Percentiles rank a stretch among this genome's conserved stretches.
phyloP scores from a whole-genome alignment of 2,113 vertebrate species.

The Osmerus eperlanus region DNA sequence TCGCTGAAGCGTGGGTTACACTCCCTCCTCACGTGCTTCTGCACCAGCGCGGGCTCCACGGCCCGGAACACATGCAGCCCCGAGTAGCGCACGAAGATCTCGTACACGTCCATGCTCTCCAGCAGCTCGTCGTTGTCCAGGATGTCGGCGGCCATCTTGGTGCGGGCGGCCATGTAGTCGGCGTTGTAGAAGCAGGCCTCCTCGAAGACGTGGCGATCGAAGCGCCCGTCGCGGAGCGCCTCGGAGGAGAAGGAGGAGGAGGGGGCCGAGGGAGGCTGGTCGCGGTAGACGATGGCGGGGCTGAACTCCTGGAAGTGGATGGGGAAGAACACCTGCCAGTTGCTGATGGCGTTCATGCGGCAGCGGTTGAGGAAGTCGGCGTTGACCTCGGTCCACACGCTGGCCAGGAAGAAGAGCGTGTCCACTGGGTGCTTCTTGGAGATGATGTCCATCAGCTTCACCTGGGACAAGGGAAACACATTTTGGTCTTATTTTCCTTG shows the following conservation, averaged over 20 bases:
- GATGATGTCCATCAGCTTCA: conserved; percentile 95
- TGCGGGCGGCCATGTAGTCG: conserved; percentile 90
- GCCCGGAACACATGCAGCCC: conserved; percentile 91
- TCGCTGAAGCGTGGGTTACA: conserved; percentile 91
- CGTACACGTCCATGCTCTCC: conserved; percentile 91
- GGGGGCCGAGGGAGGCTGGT: conserved; percentile 73
- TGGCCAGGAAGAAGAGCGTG: conserved; percentile 88
- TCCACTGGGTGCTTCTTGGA: conserved; percentile 97
- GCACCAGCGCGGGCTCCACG: conserved; percentile 90
- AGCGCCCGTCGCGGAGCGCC: conserved; percentile 80
- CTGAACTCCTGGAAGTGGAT: conserved; percentile 96
- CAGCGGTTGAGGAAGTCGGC: conserved; percentile 91
- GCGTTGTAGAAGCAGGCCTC: conserved; percentile 97
- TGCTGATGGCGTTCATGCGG: conserved; percentile 94
- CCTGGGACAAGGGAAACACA: conserved; percentile 55
- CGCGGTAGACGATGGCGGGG: conserved; percentile 76
- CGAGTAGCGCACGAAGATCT: conserved; percentile 92
- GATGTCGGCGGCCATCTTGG: conserved; percentile 84
- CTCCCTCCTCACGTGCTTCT: conserved; percentile 81
- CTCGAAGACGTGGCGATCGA: conserved; percentile 86
- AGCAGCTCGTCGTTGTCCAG: conserved; percentile 88
- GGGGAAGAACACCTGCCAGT: conserved; percentile 96
- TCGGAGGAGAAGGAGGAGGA: conserved; percentile 72
- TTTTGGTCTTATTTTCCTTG: neutral
- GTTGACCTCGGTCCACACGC: conserved; percentile 88